Conservation (phyloP, 2,113 vertebrate genomes). For the Leuciscus idus region DNA sequence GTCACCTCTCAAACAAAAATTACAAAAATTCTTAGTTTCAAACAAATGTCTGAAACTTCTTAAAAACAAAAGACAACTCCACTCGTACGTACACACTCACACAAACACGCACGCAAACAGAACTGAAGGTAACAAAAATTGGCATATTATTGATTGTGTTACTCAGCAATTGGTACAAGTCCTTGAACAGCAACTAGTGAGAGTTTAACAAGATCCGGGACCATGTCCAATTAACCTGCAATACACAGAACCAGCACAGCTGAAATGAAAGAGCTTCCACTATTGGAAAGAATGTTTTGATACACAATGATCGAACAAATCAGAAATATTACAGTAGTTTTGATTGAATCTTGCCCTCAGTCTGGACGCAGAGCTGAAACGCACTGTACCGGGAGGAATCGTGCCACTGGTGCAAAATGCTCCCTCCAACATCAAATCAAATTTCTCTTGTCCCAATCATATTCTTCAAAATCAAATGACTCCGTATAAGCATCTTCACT, state of each 20-base stretch:
- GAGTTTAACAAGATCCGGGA: constrained; percentile 71
- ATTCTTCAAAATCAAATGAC: constrained; percentile 1
- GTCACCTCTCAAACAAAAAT: constrained; percentile 71
- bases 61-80: constrained; percentile 67
- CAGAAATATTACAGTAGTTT: constrained; percentile 40
- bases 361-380: constrained; percentile 62
- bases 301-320: constrained; percentile 47
- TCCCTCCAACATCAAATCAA: not conserved
- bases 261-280: constrained; percentile 47
- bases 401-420: too few species aligned
- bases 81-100: constrained; percentile 66
- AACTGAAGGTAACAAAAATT: constrained; percentile 78
- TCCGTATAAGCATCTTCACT: not conserved
- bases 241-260: constrained; percentile 38
- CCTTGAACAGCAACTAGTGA: constrained; percentile 79
- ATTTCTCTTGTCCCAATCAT: not conserved
- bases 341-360: constrained; percentile 61
- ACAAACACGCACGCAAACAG: constrained; percentile 75
- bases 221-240: constrained; percentile 51
- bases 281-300: constrained; percentile 40
- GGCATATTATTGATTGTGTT: constrained; percentile 79
- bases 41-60: constrained; percentile 80
- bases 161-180: constrained; percentile 77
- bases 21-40: constrained; percentile 78
- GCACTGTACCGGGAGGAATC: not conserved